Evolutionary conservation across 64 coral and sea anemone species (phyloP), one percentile per base, ranked within the genome.

Genomic region (Stichodactyla helianthus): DNA sequence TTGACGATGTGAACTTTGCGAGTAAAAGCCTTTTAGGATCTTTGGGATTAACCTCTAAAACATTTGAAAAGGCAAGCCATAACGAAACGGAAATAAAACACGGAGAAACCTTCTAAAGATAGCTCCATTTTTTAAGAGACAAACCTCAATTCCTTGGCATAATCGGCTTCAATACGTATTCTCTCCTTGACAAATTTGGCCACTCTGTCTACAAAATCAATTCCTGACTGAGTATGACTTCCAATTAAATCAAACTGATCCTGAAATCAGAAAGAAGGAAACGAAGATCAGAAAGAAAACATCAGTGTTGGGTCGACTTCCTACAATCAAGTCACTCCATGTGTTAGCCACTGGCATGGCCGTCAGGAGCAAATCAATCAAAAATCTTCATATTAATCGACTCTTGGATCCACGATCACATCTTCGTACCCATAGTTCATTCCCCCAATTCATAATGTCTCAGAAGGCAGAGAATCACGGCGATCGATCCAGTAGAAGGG

Each of bases 171-270:
- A 77, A 99, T 93, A 86, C 91, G 84, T 79, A 87, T 88, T 77
- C 97, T 92, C 86, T 99, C 97, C 85, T 99, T 99, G 6, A 94
- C 93, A 68, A 99, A 99, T 71, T 99, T 99, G 3, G 92, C 89
- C 26, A 99, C 90, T 67, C 84, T 99, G 31, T 99, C 97, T 54
- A 99, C 90, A 65, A 84, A 99, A 13, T 99, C 97, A 51, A 99
- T 99, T 25, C 93, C 93, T 87, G 88, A 82, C 52, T 88, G 88
- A 44, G 90, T 95, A 60, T 99, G 93, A 50, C 79, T 79, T 20
- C 87, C 82, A 55, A 99, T 88, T 31, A 99, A 71, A 88, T 99
- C 97, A 88, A 92, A 99, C n/a, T 94, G 93, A 68, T 99, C 97
- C 97, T 99, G 53, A 52, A 92, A 88, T 9, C 50, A 71, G 59